These are phyloP conservation scores for Phycodurus eques DNA, from an alignment of 2,113 vertebrate genomes.

Conservation along the genomic window DNA sequence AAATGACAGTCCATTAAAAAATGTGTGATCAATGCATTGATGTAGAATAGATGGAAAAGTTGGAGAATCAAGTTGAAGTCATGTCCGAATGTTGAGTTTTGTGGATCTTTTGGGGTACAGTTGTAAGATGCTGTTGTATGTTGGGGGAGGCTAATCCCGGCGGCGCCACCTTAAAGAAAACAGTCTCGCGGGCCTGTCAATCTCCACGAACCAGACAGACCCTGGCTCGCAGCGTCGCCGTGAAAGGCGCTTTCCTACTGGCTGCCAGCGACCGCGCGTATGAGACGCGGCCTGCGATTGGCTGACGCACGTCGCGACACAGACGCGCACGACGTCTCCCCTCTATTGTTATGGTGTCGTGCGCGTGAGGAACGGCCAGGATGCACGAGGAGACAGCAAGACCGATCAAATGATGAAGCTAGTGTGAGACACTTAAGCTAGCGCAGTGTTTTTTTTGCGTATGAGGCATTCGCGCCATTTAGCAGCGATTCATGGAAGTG, in stretches of 20 bases:
- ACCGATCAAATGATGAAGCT: conserved; percentile 34
- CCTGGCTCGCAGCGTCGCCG: conserved; percentile 43
- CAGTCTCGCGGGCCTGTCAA: conserved; percentile 70
- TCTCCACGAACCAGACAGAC: conserved; percentile 65
- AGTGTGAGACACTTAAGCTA: conserved; percentile 16
- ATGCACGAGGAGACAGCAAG: conserved; percentile 64
- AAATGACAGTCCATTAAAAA: too few species aligned
- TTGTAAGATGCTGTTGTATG: background rate
- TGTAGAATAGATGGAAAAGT: background rate
- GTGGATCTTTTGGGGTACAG: background rate
- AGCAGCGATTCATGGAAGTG: background rate
- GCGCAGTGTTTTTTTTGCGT: background rate
- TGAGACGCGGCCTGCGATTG: conserved; percentile 59
- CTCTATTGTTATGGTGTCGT: conserved; percentile 73
- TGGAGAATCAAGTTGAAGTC: background rate
- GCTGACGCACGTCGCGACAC: conserved; percentile 60
- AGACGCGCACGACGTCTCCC: conserved; percentile 66
- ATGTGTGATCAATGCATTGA: too few species aligned
- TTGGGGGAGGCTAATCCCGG: conserved; percentile 34
- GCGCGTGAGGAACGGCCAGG: conserved; percentile 55
- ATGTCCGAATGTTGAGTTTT: background rate
- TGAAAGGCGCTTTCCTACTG: conserved; percentile 54
- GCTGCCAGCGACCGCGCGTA: conserved; percentile 24
- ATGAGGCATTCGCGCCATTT: background rate
- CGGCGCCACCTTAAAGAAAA: conserved; percentile 61